Percentiles rank a stretch among this genome's conserved stretches.
phyloP scores from a whole-genome alignment of 1,140 invertebrate genomes.

The Diplogasteroides magnus region DNA sequence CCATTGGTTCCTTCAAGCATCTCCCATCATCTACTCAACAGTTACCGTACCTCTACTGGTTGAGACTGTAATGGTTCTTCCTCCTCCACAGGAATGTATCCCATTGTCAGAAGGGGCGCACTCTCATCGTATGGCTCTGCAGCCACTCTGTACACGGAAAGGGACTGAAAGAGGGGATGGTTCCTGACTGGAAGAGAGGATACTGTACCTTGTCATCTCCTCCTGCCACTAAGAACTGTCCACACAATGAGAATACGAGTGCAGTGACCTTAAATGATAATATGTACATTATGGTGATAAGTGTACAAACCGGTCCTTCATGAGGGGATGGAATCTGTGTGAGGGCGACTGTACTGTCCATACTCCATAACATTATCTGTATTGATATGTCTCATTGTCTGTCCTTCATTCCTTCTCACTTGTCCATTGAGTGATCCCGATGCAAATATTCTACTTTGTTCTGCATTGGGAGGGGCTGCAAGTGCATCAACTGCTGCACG shows the following conservation, averaged over 20 bases:
- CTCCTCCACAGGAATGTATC: neutral
- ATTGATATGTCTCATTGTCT: neutral
- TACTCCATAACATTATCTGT: neutral
- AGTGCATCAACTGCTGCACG: neutral
- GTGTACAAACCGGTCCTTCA: neutral
- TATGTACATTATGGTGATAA: neutral
- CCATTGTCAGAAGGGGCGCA: neutral
- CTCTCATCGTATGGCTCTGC: neutral
- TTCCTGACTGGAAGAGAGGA: too few relatives aligned
- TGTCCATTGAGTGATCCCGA: neutral
- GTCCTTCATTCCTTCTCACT: too few relatives aligned
- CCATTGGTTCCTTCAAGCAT: neutral
- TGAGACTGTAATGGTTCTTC: too few relatives aligned
- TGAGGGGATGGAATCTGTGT: neutral
- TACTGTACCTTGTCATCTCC: neutral
- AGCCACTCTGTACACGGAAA: neutral
- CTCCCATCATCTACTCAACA: neutral
- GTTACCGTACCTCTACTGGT: too few relatives aligned
- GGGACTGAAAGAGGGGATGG: neutral
- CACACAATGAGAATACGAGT: neutral
- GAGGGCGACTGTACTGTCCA: neutral
- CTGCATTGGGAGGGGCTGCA: neutral
- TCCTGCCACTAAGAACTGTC: neutral
- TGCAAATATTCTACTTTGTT: neutral
- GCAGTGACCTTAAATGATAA: neutral